Percentiles rank a stretch among this genome's conserved stretches.
Conservation (phyloP, 2,797 vertebrate species). For the Craterocephalus amniculus region DNA sequence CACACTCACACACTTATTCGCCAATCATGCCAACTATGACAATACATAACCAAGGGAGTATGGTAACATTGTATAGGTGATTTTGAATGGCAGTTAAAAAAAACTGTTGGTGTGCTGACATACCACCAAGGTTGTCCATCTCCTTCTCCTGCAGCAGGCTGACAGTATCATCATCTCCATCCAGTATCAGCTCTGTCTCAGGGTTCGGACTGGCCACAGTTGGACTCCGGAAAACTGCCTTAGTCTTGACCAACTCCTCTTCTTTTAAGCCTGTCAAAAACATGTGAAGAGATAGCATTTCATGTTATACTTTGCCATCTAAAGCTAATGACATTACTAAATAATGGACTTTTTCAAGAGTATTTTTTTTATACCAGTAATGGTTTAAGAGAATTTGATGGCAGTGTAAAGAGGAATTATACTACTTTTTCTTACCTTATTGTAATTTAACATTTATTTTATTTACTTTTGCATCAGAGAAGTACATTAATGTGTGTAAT, state of each 20-base stretch:
- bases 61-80: slow-evolving; percentile 13
- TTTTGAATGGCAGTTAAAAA: slow-evolving; percentile 27
- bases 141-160: slow-evolving; percentile 97
- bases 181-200: slow-evolving; percentile 92
- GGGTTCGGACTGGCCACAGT: slow-evolving; percentile 87
- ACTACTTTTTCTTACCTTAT: background rate
- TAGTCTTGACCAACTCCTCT: slow-evolving; percentile 88
- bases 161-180: slow-evolving; percentile 93
- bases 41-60: slow-evolving; percentile 10
- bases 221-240: slow-evolving; percentile 89
- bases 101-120: slow-evolving; percentile 47
- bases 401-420: background rate
- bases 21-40: background rate
- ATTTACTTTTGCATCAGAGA: background rate
- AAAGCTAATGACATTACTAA: slow-evolving; percentile 4
- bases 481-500: no score
- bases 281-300: background rate
- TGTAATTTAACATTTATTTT: background rate
- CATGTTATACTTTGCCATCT: slow-evolving; percentile 19
- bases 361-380: no score
- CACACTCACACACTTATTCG: background rate
- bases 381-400: background rate
- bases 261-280: slow-evolving; percentile 86
- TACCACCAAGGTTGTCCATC: slow-evolving; percentile 95
- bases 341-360: background rate